Evolutionary conservation across 2,113 vertebrate species (phyloP).

Genomic region (Pseudorasbora parva): DNA sequence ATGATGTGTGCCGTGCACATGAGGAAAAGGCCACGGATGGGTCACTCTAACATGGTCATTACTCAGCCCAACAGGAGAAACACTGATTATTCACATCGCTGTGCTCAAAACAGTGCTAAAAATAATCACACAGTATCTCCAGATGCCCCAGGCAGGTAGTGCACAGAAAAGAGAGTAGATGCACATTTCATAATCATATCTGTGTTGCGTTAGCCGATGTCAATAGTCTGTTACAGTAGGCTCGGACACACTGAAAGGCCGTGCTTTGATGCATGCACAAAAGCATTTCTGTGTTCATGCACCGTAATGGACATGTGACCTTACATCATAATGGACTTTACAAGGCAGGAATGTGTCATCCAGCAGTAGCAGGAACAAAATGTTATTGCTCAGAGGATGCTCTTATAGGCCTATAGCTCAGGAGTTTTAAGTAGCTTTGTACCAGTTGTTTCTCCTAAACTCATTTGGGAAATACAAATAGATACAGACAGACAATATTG

Average conservation of each 20-base stretch:
- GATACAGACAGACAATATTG: not conserved
- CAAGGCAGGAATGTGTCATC: slow-evolving; percentile 37
- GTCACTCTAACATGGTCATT: slow-evolving; percentile 72
- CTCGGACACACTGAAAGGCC: not conserved
- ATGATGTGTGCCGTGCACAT: slow-evolving; percentile 4
- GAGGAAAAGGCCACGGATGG: slow-evolving; percentile 46
- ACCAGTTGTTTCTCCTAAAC: not conserved
- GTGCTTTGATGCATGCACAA: slow-evolving; percentile 8
- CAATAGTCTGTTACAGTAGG: not conserved
- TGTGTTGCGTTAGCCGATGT: slow-evolving; percentile 32
- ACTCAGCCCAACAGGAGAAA: slow-evolving; percentile 68
- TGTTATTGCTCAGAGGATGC: not conserved
- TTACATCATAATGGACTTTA: slow-evolving; percentile 19
- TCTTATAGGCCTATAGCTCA: not conserved
- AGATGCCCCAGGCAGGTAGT: slow-evolving; percentile 64
- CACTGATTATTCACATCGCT: slow-evolving; percentile 74
- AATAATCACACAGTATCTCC: slow-evolving; percentile 70
- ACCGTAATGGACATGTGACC: slow-evolving; percentile 26
- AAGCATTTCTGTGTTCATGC: not conserved
- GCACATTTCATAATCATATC: slow-evolving; percentile 14
- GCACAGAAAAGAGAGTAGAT: slow-evolving; percentile 61
- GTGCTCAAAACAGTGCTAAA: slow-evolving; percentile 72
- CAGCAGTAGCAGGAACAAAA: not conserved
- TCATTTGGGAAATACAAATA: not conserved
- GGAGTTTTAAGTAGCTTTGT: not conserved